Conservation (phyloP, 2,113 vertebrate genomes). For the Prochilodus magdalenae region DNA sequence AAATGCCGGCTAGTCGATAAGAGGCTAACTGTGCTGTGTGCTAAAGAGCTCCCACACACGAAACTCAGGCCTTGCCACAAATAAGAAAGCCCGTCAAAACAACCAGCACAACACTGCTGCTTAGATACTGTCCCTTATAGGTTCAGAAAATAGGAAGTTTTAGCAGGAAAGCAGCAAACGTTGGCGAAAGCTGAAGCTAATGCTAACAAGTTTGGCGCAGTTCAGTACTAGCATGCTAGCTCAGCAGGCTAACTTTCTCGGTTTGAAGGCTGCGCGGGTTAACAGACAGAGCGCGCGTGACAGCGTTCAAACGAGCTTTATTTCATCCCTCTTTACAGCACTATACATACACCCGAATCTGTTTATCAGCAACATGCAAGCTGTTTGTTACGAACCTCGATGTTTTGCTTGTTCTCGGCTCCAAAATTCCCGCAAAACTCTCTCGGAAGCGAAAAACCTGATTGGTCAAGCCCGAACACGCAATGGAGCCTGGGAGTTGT, state of each 20-base stretch:
- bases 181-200: neutral
- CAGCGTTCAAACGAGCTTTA: neutral
- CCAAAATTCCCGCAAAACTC: slow-evolving; percentile 74
- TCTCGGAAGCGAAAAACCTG: slow-evolving; percentile 49
- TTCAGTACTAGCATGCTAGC: neutral
- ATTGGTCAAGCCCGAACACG: slow-evolving; percentile 43
- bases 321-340: neutral
- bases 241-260: neutral
- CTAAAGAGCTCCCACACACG: too few relatives aligned
- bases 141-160: too few relatives aligned
- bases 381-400: slow-evolving; percentile 14
- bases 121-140: too few relatives aligned
- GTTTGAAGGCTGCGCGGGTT: neutral
- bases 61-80: too few relatives aligned
- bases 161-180: too few relatives aligned
- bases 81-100: too few relatives aligned
- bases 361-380: neutral
- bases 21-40: too few relatives aligned
- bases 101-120: too few relatives aligned
- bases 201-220: neutral
- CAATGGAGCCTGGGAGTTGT: slow-evolving; percentile 32
- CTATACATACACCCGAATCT: neutral
- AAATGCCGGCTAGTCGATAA: too few relatives aligned
- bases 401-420: neutral
- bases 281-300: neutral